phyloP scores from a whole-genome alignment of 2,797 vertebrate species.

The Typhlichthys subterraneus region DNA sequence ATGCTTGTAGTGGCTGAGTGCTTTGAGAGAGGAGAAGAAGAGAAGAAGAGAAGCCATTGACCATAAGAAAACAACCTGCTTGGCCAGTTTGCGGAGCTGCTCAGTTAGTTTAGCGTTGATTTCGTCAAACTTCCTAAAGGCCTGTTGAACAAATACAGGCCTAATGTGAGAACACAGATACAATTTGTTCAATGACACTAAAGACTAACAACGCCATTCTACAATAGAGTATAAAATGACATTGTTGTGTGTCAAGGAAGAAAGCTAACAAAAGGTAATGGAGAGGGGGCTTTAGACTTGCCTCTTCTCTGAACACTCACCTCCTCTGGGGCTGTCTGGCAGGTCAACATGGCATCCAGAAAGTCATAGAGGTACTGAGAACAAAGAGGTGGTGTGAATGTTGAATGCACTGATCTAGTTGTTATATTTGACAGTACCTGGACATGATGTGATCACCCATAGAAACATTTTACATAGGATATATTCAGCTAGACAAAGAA shows the following conservation, averaged over 20 bases:
- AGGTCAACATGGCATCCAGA: slow-evolving; percentile 90
- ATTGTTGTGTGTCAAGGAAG: too few relatives aligned
- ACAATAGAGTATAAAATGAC: too few relatives aligned
- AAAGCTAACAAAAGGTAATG: not conserved
- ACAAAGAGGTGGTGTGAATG: not conserved
- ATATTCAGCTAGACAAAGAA: too few relatives aligned
- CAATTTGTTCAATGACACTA: too few relatives aligned
- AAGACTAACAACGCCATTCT: too few relatives aligned
- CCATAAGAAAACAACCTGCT: slow-evolving; percentile 74
- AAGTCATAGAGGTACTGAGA: slow-evolving; percentile 90
- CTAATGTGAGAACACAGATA: not conserved
- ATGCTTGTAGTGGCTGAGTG: too few relatives aligned
- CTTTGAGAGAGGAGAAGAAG: too few relatives aligned
- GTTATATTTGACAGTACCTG: too few relatives aligned
- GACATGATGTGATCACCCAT: too few relatives aligned
- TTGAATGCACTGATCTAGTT: not conserved
- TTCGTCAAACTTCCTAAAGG: slow-evolving; percentile 91
- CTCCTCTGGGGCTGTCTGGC: slow-evolving; percentile 94
- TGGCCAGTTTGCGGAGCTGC: slow-evolving; percentile 86
- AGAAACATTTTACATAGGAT: too few relatives aligned
- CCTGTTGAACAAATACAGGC: slow-evolving; percentile 57
- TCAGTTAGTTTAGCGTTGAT: slow-evolving; percentile 85
- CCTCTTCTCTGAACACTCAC: slow-evolving; percentile 47
- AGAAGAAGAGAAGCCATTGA: not conserved
- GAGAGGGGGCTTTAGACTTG: not conserved